Percentiles rank a stretch among this genome's conserved stretches.
phyloP scores from a whole-genome alignment of 2,888 invertebrate species.

The Pseudococcus longispinus region DNA sequence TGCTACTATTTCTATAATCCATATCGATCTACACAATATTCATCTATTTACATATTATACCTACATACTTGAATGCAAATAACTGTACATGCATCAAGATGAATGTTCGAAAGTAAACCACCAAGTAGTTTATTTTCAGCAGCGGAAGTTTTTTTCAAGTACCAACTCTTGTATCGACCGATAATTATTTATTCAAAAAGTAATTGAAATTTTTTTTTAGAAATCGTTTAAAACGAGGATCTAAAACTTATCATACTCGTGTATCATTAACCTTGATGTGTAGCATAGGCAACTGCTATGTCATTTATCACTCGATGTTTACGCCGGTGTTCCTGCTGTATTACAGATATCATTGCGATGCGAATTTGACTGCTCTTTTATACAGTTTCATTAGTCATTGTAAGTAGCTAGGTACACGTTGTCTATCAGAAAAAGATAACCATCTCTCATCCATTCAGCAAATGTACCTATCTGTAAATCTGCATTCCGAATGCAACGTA shows the following conservation, averaged over 20 bases:
- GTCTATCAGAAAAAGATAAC: neutral
- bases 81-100: neutral
- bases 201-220: neutral
- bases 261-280: neutral
- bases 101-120: neutral
- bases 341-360: neutral
- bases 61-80: neutral
- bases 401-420: neutral
- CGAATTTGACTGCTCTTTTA: neutral
- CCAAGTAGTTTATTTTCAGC: neutral
- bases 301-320: neutral
- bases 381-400: neutral
- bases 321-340: neutral
- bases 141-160: neutral
- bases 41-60: neutral
- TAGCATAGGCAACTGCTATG: neutral
- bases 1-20: neutral
- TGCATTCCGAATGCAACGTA: too few relatives aligned
- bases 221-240: constrained; percentile 1
- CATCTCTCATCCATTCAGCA: neutral
- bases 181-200: neutral
- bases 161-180: neutral
- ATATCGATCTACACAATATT: neutral
- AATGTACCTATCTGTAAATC: too few relatives aligned
- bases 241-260: neutral